Evolutionary conservation across 2,113 vertebrate species (phyloP).

Genomic region (Tretioscincus oriximinensis): DNA sequence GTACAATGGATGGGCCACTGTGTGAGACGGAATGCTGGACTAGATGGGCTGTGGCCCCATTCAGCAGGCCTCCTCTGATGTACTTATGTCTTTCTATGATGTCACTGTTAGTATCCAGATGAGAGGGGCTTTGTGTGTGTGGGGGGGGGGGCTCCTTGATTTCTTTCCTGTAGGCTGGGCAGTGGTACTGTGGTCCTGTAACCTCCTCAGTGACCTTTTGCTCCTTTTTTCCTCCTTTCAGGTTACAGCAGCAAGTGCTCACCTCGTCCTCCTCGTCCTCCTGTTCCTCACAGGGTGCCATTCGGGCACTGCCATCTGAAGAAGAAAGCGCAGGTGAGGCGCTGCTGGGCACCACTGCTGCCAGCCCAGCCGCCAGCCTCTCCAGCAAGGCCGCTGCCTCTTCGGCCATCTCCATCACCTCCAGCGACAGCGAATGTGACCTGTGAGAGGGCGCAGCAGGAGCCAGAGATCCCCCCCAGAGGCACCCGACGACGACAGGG

Average conservation of each 20-base stretch:
- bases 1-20: too few species aligned
- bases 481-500: background rate
- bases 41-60: too few species aligned
- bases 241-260: conserved; percentile 93
- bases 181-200: background rate
- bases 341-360: conserved; percentile 77
- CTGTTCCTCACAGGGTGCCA: conserved; percentile 83
- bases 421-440: conserved; percentile 99
- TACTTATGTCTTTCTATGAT: too few species aligned
- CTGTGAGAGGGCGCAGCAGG: conserved; percentile 77
- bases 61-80: too few species aligned
- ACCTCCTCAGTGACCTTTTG: conserved; percentile 51
- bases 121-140: too few species aligned
- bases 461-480: background rate
- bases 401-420: conserved; percentile 99
- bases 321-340: conserved; percentile 87
- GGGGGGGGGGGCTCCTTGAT: background rate
- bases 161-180: background rate
- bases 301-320: conserved; percentile 83
- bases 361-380: conserved; percentile 92
- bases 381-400: conserved; percentile 96
- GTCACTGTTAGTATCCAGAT: too few species aligned
- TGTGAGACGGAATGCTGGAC: too few species aligned
- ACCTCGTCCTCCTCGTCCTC: conserved; percentile 56
- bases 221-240: conserved; percentile 53